Percentiles rank a stretch among this genome's conserved stretches.
These are phyloP conservation scores for Luscinia megarhynchos DNA, from an alignment of 2,797 vertebrate genomes.

Conservation along the genomic window DNA sequence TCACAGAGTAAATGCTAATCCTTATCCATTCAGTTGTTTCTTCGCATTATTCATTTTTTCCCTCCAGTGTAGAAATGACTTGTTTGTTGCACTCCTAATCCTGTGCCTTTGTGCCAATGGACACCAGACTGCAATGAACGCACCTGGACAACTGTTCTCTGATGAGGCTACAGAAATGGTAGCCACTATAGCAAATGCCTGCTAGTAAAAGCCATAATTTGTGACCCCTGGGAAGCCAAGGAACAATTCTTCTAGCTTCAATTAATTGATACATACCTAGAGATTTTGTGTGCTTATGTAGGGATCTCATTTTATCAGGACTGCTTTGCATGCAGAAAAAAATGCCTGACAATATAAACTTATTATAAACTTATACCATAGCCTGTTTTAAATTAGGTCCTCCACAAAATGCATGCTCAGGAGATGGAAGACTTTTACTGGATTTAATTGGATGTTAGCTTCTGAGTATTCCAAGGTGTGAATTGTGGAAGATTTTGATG, in stretches of 20 bases:
- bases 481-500: constrained; percentile 48
- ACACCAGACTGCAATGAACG: constrained; percentile 21
- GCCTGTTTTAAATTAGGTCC: constrained; percentile 56
- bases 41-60: constrained; percentile 62
- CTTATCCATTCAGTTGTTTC: constrained; percentile 39
- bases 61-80: constrained; percentile 61
- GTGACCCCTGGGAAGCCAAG: constrained; percentile 23
- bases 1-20: constrained; percentile 62
- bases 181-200: constrained; percentile 23
- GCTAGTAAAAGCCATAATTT: constrained; percentile 10
- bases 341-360: constrained; percentile 29
- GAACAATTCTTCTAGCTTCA: constrained; percentile 53
- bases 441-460: constrained; percentile 57
- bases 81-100: constrained; percentile 50
- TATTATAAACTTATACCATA: constrained; percentile 10
- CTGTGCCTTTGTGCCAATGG: constrained; percentile 32
- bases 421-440: constrained; percentile 50
- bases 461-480: constrained; percentile 23
- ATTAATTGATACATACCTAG: constrained; percentile 59
- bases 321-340: constrained; percentile 57
- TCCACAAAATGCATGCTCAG: constrained; percentile 17
- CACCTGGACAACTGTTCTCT: constrained; percentile 62
- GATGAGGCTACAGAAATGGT: constrained; percentile 8
- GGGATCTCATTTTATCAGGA: constrained; percentile 41
- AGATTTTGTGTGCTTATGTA: constrained; percentile 47